phyloP scores from a whole-genome alignment of 2,113 vertebrate species.

The Scartelaos histophorus region DNA sequence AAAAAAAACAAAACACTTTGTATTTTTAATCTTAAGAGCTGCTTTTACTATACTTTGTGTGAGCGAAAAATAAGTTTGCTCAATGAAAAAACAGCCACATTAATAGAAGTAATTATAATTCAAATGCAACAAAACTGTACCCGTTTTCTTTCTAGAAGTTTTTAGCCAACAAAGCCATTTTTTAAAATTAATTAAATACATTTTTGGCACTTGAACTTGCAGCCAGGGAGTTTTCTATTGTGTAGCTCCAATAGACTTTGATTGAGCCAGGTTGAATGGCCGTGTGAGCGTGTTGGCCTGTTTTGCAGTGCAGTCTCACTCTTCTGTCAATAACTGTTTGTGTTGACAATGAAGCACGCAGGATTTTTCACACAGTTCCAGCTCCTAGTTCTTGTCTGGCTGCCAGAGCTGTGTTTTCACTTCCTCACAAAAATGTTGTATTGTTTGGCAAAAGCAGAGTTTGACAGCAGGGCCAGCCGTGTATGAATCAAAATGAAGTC shows the following conservation, averaged over 20 bases:
- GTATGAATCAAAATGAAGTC: not conserved
- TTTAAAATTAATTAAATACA: not conserved
- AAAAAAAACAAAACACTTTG: too few relatives aligned
- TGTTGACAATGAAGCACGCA: conserved; percentile 16
- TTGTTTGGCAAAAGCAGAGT: not conserved
- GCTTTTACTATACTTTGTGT: too few relatives aligned
- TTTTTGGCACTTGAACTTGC: not conserved
- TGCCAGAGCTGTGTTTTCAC: not conserved
- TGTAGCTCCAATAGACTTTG: not conserved
- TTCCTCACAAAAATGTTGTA: not conserved
- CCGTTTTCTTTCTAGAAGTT: not conserved
- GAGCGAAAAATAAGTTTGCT: too few relatives aligned
- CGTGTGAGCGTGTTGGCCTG: not conserved
- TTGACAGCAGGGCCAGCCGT: not conserved
- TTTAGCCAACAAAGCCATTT: not conserved
- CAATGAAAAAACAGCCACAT: not conserved
- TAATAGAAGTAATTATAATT: not conserved
- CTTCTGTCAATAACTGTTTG: conserved; percentile 3
- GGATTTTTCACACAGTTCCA: conserved; percentile 1
- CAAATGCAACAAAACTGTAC: not conserved
- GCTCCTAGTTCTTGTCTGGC: conserved; percentile 7
- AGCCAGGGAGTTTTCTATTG: not conserved
- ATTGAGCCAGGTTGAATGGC: not conserved
- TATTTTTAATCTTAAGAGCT: too few relatives aligned
- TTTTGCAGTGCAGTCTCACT: not conserved